Conservation (phyloP, 1,140 invertebrate species). For the Dendrolimus kikuchii region DNA sequence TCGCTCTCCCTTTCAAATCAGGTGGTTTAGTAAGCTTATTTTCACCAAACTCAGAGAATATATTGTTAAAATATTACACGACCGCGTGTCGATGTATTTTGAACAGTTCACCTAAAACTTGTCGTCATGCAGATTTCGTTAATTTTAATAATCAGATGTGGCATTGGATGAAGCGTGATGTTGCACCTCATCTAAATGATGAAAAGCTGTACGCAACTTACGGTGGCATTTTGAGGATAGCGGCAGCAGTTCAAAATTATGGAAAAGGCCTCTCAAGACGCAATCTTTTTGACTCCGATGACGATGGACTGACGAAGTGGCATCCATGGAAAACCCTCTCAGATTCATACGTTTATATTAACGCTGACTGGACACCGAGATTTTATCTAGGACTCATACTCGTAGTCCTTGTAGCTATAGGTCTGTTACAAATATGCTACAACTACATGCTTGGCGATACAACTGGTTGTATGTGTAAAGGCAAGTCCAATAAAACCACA, state of each 20-base stretch:
- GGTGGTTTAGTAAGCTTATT: slow-evolving; percentile 70
- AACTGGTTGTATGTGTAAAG: slow-evolving; percentile 31
- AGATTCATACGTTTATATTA: slow-evolving; percentile 33
- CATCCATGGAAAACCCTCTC: slow-evolving; percentile 37
- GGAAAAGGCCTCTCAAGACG: slow-evolving; percentile 54
- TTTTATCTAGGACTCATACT: slow-evolving; percentile 35
- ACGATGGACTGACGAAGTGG: slow-evolving; percentile 28
- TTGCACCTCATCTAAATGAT: slow-evolving; percentile 72
- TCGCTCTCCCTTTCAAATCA: slow-evolving; percentile 64
- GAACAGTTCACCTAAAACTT: slow-evolving; percentile 55
- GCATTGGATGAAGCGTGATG: slow-evolving; percentile 72
- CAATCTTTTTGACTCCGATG: slow-evolving; percentile 39
- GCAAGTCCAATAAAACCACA: slow-evolving; percentile 8
- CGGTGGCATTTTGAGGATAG: slow-evolving; percentile 73
- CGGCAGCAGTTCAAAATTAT: slow-evolving; percentile 68
- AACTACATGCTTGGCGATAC: slow-evolving; percentile 37
- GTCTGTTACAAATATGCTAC: slow-evolving; percentile 42
- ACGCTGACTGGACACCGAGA: slow-evolving; percentile 39
- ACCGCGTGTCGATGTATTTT: slow-evolving; percentile 61
- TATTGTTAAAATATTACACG: slow-evolving; percentile 74
- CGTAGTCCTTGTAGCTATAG: slow-evolving; percentile 35
- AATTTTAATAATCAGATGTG: slow-evolving; percentile 73
- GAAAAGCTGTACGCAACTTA: slow-evolving; percentile 76
- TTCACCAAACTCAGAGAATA: slow-evolving; percentile 68
- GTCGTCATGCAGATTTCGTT: slow-evolving; percentile 64